Evolutionary conservation across 2,113 vertebrate genomes (phyloP).

Genomic region (Chaenogobius annularis): DNA sequence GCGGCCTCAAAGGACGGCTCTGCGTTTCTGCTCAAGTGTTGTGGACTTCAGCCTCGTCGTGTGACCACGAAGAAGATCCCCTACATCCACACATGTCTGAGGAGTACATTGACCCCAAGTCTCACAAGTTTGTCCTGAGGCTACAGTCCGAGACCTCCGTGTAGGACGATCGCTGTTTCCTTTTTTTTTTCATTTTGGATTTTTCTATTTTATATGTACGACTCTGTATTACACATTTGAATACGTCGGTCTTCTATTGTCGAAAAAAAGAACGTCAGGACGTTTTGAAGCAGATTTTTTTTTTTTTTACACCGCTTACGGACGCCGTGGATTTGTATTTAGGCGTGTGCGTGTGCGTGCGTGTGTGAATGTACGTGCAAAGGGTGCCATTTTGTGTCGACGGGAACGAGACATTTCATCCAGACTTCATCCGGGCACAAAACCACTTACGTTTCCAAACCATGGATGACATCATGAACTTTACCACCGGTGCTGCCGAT

Average conservation of each 20-base stretch:
- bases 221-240: conserved; percentile 65
- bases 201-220: conserved; percentile 69
- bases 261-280: conserved; percentile 12
- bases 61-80: conserved; percentile 87
- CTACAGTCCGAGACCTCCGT: conserved; percentile 96
- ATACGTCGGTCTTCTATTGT: conserved; percentile 52
- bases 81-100: conserved; percentile 92
- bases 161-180: conserved; percentile 60
- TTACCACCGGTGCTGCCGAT: neutral
- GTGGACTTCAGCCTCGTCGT: conserved; percentile 94
- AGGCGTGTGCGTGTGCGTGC: conserved; percentile 4
- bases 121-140: conserved; percentile 95
- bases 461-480: conserved; percentile 5
- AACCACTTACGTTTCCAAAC: conserved; percentile 32
- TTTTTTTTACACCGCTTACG: neutral
- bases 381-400: conserved; percentile 26
- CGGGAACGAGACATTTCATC: conserved; percentile 11
- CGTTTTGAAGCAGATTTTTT: neutral
- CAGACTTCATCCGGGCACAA: conserved; percentile 11
- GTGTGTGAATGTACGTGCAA: conserved; percentile 3
- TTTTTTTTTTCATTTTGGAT: conserved; percentile 60
- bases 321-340: neutral
- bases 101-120: conserved; percentile 96
- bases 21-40: conserved; percentile 87
- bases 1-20: conserved; percentile 85